Evolutionary conservation across 1,140 invertebrate genomes (phyloP).

Genomic region (Brachionus angularis): DNA sequence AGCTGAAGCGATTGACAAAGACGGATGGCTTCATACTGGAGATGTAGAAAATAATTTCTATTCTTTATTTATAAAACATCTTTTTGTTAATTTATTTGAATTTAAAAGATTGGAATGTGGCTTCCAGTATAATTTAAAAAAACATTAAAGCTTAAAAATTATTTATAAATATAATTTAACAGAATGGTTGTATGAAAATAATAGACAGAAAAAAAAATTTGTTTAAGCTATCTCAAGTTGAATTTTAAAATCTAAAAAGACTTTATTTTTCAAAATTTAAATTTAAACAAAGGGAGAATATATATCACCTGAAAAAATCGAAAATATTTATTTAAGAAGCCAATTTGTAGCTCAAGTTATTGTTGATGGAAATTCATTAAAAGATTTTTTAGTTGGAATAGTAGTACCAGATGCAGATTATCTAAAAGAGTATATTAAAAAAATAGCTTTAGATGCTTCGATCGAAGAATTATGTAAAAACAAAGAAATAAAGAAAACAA

Average conservation of each 20-base stretch:
- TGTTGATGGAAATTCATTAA: slow-evolving; percentile 84
- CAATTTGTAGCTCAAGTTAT: slow-evolving; percentile 92
- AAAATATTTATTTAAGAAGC: slow-evolving; percentile 88
- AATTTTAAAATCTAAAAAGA: neutral
- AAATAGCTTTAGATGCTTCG: neutral
- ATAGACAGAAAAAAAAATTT: slow-evolving; percentile 94
- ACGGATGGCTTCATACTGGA: slow-evolving; percentile 60
- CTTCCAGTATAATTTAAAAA: neutral
- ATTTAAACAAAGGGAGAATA: slow-evolving; percentile 90
- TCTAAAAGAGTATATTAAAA: neutral
- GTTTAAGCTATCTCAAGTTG: slow-evolving; percentile 70
- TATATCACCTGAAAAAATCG: slow-evolving; percentile 97
- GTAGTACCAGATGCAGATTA: slow-evolving; percentile 9
- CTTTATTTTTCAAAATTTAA: neutral
- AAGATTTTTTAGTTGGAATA: slow-evolving; percentile 58
- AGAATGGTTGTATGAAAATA: slow-evolving; percentile 67
- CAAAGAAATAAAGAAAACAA: neutral
- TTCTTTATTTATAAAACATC: neutral
- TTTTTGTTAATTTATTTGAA: neutral
- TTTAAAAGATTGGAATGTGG: slow-evolving; percentile 52
- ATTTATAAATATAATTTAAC: neutral
- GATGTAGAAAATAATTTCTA: slow-evolving; percentile 48
- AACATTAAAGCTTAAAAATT: neutral
- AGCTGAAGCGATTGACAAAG: slow-evolving; percentile 56
- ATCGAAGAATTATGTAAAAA: neutral